Conservation (phyloP, 2,113 vertebrate genomes). For the Pseudopipra pipra region DNA sequence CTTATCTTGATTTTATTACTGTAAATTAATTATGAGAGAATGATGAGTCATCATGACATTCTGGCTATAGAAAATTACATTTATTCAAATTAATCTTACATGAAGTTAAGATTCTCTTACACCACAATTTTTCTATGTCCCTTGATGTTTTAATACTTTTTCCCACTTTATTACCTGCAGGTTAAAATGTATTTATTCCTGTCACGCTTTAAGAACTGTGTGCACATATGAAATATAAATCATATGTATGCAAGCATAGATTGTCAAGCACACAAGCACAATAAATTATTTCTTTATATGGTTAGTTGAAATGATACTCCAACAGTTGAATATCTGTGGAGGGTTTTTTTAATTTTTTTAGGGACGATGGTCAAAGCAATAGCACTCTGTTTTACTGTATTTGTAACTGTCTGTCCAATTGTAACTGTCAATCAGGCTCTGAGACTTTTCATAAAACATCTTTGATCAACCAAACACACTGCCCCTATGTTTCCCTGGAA, state of each 20-base stretch:
- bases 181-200: conserved; percentile 20
- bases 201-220: not conserved
- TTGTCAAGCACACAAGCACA: not conserved
- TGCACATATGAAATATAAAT: not conserved
- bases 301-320: not conserved
- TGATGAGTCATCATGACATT: conserved; percentile 37
- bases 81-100: conserved; percentile 49
- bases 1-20: conserved; percentile 60
- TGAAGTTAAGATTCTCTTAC: conserved; percentile 38
- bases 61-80: conserved; percentile 24
- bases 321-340: not conserved
- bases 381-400: not conserved
- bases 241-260: not conserved
- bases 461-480: conserved; percentile 20
- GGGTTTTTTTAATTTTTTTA: not conserved
- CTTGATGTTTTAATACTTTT: not conserved
- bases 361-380: not conserved
- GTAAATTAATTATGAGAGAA: conserved; percentile 50
- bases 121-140: not conserved
- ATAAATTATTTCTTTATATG: not conserved
- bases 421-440: not conserved
- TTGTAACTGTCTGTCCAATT: not conserved
- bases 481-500: not conserved
- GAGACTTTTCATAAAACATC: not conserved
- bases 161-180: not conserved